phyloP scores from a whole-genome alignment of 2,888 invertebrate species.

The Vannuccia rotundouncinata region DNA sequence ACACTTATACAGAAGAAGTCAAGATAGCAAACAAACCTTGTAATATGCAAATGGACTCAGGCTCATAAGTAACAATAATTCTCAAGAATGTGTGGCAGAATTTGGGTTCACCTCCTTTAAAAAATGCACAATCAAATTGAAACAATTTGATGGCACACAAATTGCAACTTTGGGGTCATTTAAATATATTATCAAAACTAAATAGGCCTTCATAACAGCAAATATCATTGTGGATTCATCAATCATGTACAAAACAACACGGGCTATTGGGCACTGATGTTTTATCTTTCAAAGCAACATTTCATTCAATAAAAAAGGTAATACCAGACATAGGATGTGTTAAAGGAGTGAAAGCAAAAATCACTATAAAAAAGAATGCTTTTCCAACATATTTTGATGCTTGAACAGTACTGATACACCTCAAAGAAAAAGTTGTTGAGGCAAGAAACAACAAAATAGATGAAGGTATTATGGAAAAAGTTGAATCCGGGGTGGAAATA shows the following conservation, averaged over 20 bases:
- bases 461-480: too few species aligned
- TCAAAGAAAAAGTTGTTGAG: not conserved
- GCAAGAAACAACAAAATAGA: too few species aligned
- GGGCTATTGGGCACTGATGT: too few species aligned
- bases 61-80: not conserved
- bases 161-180: too few species aligned
- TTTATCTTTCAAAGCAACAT: too few species aligned
- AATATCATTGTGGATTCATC: too few species aligned
- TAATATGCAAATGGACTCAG: not conserved
- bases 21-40: not conserved
- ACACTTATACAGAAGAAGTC: too few species aligned
- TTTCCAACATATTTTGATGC: too few species aligned
- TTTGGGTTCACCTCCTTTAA: not conserved
- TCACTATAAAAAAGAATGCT: not conserved
- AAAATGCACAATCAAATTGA: not conserved
- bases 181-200: too few species aligned
- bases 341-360: conserved; percentile 17
- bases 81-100: not conserved
- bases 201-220: too few species aligned
- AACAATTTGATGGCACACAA: too few species aligned
- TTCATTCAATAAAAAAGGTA: not conserved
- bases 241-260: too few species aligned
- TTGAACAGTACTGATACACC: conserved; percentile 11
- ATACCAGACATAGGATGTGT: not conserved
- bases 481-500: not conserved